These are phyloP conservation scores for Drosophila teissieri DNA, from an alignment of 1,140 invertebrate genomes.

Conservation along the genomic window DNA sequence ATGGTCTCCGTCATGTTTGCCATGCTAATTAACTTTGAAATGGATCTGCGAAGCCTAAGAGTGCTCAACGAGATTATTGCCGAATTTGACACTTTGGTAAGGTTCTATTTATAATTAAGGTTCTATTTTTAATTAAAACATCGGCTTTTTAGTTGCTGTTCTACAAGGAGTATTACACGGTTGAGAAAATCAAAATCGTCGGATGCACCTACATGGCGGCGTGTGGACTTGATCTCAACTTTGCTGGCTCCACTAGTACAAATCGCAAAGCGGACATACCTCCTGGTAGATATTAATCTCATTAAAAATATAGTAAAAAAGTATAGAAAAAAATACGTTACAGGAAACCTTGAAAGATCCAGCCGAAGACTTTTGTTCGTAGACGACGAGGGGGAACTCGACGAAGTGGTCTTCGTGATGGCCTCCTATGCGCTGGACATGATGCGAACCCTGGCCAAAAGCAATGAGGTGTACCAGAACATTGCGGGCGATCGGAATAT, in stretches of 20 bases:
- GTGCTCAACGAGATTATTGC: constrained; percentile 95
- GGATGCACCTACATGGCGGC: constrained; percentile 97
- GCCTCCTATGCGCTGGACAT: constrained; percentile 60
- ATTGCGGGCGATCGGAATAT: constrained; percentile 1
- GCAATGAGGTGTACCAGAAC: constrained; percentile 30
- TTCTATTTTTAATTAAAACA: no score
- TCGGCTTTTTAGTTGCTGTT: constrained; percentile 19
- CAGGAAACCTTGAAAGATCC: background rate
- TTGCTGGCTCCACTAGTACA: constrained; percentile 12
- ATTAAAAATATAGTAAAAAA: background rate
- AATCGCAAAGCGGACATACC: background rate
- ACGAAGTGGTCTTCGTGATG: constrained; percentile 58
- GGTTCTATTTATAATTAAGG: no score
- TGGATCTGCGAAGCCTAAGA: constrained; percentile 88
- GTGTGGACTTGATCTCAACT: constrained; percentile 89
- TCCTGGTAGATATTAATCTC: background rate
- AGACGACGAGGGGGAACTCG: background rate
- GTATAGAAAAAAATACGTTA: no score
- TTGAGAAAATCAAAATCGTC: constrained; percentile 97
- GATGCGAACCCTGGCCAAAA: constrained; percentile 42
- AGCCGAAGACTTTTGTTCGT: background rate
- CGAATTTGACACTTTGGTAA: constrained; percentile 90
- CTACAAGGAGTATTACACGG: constrained; percentile 50
- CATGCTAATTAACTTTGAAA: constrained; percentile 91
- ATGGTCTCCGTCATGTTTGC: constrained; percentile 96